phyloP scores from a whole-genome alignment of 2,113 vertebrate genomes.

The Myxocyprinus asiaticus region DNA sequence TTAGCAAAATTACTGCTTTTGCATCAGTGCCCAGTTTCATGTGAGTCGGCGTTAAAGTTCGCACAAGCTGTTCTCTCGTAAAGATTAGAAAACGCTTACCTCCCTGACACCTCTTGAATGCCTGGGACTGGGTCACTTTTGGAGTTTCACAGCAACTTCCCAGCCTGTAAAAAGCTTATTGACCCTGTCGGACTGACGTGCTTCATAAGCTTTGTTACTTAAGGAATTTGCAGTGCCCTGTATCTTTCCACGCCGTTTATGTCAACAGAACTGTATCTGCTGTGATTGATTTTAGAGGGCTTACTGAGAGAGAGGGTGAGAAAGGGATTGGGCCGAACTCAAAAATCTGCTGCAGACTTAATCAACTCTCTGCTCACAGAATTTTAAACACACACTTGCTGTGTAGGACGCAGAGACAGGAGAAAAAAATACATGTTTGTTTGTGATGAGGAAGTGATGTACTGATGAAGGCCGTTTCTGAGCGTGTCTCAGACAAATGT shows the following conservation, averaged over 20 bases:
- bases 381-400: not conserved
- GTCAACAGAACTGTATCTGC: slow-evolving; percentile 54
- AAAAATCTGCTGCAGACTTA: slow-evolving; percentile 73
- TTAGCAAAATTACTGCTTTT: slow-evolving; percentile 27
- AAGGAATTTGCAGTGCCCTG: slow-evolving; percentile 52
- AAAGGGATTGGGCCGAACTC: slow-evolving; percentile 56
- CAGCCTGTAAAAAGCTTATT: slow-evolving; percentile 51
- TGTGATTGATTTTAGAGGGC: slow-evolving; percentile 73
- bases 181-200: slow-evolving; percentile 39
- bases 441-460: slow-evolving; percentile 4
- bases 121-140: slow-evolving; percentile 40
- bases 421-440: slow-evolving; percentile 25
- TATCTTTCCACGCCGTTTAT: slow-evolving; percentile 41
- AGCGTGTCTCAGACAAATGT: not conserved
- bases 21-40: slow-evolving; percentile 37
- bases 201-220: slow-evolving; percentile 56
- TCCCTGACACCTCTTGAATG: slow-evolving; percentile 40
- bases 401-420: slow-evolving; percentile 4
- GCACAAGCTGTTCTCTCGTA: slow-evolving; percentile 32
- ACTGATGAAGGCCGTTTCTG: slow-evolving; percentile 12
- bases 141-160: slow-evolving; percentile 53
- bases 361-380: slow-evolving; percentile 66
- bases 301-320: slow-evolving; percentile 66
- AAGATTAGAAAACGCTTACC: slow-evolving; percentile 27
- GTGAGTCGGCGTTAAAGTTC: slow-evolving; percentile 22